These are phyloP conservation scores for Orchesellides sinensis DNA, from an alignment of 2,888 invertebrate genomes.

Conservation along the genomic window DNA sequence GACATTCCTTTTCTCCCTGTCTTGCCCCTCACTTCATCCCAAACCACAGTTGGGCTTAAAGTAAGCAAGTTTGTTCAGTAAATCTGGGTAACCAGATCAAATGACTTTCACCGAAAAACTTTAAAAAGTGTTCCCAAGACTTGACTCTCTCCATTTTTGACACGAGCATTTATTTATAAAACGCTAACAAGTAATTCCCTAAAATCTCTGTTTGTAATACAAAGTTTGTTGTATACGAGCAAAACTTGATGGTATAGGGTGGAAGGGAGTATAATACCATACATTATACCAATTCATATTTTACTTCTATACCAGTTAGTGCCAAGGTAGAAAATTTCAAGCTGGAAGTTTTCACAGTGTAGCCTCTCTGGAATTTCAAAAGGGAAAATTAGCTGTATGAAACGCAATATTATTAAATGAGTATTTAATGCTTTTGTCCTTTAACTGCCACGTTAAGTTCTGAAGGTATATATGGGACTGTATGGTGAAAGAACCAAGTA, in stretches of 20 bases:
- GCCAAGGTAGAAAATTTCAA: neutral
- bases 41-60: conserved; percentile 33
- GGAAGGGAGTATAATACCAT: neutral
- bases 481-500: too few relatives aligned
- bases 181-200: conserved; percentile 58
- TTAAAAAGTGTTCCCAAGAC: conserved; percentile 26
- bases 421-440: conserved; percentile 52
- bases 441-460: conserved; percentile 36
- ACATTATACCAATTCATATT: neutral
- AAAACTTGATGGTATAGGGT: conserved; percentile 2
- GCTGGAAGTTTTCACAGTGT: neutral
- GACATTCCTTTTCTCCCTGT: neutral
- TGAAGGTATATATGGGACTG: too few relatives aligned
- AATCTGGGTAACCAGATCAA: conserved; percentile 62
- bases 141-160: conserved; percentile 48
- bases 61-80: conserved; percentile 6
- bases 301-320: neutral
- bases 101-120: conserved; percentile 47
- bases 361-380: conserved; percentile 7
- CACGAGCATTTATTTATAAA: conserved; percentile 55
- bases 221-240: conserved; percentile 17
- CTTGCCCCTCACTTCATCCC: conserved; percentile 1
- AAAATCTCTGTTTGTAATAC: conserved; percentile 45
- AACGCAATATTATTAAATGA: conserved; percentile 52
- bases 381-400: conserved; percentile 36